phyloP scores from a whole-genome alignment of 2,888 invertebrate species.

The Piscicola geometra region DNA sequence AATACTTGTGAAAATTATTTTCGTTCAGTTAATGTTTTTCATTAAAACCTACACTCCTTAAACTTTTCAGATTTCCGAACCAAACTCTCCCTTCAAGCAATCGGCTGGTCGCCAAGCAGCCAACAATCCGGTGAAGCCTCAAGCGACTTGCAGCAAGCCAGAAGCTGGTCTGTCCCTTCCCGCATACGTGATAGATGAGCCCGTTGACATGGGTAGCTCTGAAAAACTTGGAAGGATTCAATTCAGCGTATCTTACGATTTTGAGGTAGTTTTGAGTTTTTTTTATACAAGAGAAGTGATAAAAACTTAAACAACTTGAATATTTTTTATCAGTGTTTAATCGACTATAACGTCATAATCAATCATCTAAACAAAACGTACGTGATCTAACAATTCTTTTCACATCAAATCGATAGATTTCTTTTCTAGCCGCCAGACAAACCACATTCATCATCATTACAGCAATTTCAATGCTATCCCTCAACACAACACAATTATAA shows the following conservation, averaged over 20 bases:
- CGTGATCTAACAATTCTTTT: no score
- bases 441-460: no score
- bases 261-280: neutral
- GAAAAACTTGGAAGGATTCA: slow-evolving; percentile 34
- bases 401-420: no score
- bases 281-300: no score
- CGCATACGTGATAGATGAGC: slow-evolving; percentile 31
- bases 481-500: neutral
- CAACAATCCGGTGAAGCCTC: neutral
- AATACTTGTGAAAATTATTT: no score
- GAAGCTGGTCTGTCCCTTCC: slow-evolving; percentile 2
- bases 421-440: no score
- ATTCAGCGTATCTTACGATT: slow-evolving; percentile 37
- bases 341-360: no score
- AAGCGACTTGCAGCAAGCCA: neutral
- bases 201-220: slow-evolving; percentile 3
- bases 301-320: no score
- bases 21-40: no score
- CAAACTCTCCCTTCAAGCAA: slow-evolving; percentile 32
- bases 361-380: no score
- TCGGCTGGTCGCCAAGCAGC: neutral
- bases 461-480: neutral
- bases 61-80: slow-evolving; percentile 33
- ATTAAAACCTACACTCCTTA: no score
- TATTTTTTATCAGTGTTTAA: no score